Conservation (phyloP, 2,888 invertebrate genomes). For the Cantharis rustica region DNA sequence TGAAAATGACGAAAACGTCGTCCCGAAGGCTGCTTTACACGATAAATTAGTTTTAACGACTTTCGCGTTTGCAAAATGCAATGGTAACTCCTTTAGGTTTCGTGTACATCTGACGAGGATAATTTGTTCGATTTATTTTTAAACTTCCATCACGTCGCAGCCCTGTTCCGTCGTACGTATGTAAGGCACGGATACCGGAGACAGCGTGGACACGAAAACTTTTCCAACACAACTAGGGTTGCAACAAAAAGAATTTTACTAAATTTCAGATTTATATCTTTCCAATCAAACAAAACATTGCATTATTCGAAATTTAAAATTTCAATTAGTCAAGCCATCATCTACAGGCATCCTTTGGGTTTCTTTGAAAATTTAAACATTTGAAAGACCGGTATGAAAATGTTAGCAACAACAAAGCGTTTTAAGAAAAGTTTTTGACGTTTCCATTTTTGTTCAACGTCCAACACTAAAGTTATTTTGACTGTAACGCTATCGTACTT, state of each 20-base stretch:
- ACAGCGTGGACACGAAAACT: not conserved
- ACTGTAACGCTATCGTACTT: conserved; percentile 31
- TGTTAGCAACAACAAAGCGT: not conserved
- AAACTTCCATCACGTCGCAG: not conserved
- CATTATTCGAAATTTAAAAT: not conserved
- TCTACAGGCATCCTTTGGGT: not conserved
- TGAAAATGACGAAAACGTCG: not conserved
- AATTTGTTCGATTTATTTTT: not conserved
- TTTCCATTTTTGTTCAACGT: conserved; percentile 23
- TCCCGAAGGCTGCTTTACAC: not conserved
- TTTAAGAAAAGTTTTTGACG: conserved; percentile 24
- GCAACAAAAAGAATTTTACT: not conserved
- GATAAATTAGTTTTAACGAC: not conserved
- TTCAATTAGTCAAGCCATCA: not conserved
- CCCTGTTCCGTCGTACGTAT: not conserved
- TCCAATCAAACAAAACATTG: not conserved
- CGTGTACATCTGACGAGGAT: not conserved
- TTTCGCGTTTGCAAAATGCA: not conserved
- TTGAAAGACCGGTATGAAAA: not conserved
- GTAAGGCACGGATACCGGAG: not conserved
- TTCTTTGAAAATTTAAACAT: not conserved
- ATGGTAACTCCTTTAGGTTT: not conserved
- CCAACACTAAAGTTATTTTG: conserved; percentile 29
- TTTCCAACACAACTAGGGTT: not conserved
- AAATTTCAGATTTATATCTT: not conserved